These are phyloP conservation scores for Campoplex capitator DNA, from an alignment of 2,888 invertebrate genomes.

Conservation along the genomic window DNA sequence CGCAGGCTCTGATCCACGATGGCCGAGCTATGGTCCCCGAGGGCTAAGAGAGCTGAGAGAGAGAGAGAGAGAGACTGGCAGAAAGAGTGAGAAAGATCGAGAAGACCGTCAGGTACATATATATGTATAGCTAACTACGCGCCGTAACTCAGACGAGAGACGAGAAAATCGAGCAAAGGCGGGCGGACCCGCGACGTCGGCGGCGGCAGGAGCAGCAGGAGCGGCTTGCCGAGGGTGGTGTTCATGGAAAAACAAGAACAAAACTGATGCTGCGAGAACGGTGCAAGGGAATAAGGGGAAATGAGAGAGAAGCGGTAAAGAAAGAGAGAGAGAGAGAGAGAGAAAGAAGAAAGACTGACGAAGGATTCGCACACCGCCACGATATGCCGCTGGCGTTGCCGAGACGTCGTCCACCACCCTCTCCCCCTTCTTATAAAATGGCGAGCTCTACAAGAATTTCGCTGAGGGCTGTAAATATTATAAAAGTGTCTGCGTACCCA, in stretches of 20 bases:
- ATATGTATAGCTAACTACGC: constrained; percentile 28
- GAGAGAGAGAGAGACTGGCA: constrained; percentile 23
- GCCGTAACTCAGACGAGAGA: constrained; percentile 70
- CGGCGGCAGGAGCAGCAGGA: constrained; percentile 49
- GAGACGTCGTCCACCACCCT: constrained; percentile 51
- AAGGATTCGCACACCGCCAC: constrained; percentile 63
- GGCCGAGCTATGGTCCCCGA: constrained; percentile 59
- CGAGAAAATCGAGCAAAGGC: constrained; percentile 79
- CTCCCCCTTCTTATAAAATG: constrained; percentile 74
- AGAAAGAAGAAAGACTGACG: constrained; percentile 32
- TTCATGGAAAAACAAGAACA: constrained; percentile 64
- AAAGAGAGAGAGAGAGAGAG: constrained; percentile 20
- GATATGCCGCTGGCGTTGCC: constrained; percentile 65
- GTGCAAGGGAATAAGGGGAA: constrained; percentile 46
- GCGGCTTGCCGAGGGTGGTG: constrained; percentile 64
- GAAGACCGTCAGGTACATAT: constrained; percentile 22
- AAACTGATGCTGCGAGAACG: constrained; percentile 57
- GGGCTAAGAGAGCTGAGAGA: too few relatives aligned
- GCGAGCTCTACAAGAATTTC: constrained; percentile 79
- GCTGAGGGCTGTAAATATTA: constrained; percentile 82
- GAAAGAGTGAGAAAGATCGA: constrained; percentile 49
- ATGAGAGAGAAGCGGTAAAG: constrained; percentile 15
- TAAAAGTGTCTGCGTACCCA: constrained; percentile 78
- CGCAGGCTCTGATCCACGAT: constrained; percentile 50
- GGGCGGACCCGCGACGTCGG: constrained; percentile 67